Base-by-base conservation (phyloP, 2,113 vertebrate genomes). In the Tachysurus vachellii region DNA sequence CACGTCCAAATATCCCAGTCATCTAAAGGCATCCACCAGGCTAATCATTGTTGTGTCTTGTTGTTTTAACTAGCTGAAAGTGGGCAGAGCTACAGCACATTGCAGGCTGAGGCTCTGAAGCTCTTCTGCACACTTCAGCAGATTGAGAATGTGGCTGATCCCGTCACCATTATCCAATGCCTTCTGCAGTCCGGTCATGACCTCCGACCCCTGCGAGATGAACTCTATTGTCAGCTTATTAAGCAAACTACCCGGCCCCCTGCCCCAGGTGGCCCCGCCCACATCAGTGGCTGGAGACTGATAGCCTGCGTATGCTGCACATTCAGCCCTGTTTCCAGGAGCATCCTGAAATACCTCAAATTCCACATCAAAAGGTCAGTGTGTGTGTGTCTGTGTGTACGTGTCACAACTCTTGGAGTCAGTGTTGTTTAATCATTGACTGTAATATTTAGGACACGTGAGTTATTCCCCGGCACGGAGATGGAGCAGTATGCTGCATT, bases 191-290 rank as follows among this genome's bases (percentile, higher is more conserved):
- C 97, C 0, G 97, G 96, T 28, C 97, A 97, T 14, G 97, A 99
- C 93, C 96, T 99, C 19, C 94, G 95, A 44, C 96, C 96, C 0
- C 95, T 99, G 81, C 94, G 98, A 31, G 98, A 99, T 62, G 98
- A 99, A 92, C 95, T 99, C 28, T 99, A 97, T 93, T 99, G 98
- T 86, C 98, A 99, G 92, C 97, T 99, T 75, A 93, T 99, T 92
- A 99, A 99, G 68, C 98, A 99, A 95, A 99, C 97, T 31, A 95
- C 93, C 7, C 94, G 95, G 56, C 95, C 96, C 50, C 96, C 96
- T 0, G 96, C 96, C 13, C 96, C 97, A 0, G 94, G 95, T 28
- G 94, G 95, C 0, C 80, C 85, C 0, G 96, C 95, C 9, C 96
- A 98, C 94, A 95, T 99, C 7, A 96, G 95, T 61, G 95, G 94